Conservation (phyloP, 2,113 vertebrate genomes). For the Aleadryas rufinucha region DNA sequence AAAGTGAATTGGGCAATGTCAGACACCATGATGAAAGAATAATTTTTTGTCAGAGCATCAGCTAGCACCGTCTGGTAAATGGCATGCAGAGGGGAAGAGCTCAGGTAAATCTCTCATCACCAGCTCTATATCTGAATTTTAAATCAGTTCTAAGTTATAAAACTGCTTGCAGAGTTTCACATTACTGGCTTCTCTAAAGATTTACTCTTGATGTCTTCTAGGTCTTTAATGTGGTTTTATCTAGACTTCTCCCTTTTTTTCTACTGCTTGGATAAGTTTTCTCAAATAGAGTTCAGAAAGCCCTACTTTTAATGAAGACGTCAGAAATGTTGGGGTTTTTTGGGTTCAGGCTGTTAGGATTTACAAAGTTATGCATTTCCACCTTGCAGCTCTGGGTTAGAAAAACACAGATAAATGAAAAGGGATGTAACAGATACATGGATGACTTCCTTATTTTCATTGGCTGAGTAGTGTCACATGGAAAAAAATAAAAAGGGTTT, state of each 20-base stretch:
- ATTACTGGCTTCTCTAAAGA: neutral
- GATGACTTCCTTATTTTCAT: neutral
- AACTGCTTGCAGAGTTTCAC: neutral
- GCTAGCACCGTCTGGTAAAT: neutral
- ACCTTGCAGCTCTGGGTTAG: neutral
- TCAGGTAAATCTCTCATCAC: neutral
- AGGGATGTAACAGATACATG: neutral
- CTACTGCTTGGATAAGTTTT: neutral
- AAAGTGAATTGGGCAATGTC: neutral
- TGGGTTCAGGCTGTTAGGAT: neutral
- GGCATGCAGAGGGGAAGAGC: neutral
- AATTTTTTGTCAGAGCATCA: neutral
- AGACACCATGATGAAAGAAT: neutral
- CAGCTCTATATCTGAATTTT: neutral
- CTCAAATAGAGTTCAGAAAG: neutral
- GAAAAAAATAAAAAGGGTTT: neutral
- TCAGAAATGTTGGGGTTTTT: neutral
- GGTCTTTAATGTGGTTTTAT: neutral
- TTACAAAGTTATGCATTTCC: neutral
- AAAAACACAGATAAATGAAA: neutral
- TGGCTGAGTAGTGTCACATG: neutral
- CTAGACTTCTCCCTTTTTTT: neutral
- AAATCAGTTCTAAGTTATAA: neutral
- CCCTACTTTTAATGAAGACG: neutral
- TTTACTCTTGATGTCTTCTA: neutral